These are phyloP conservation scores for Charaxes varanes DNA, from an alignment of 1,140 invertebrate species.

Conservation along the genomic window DNA sequence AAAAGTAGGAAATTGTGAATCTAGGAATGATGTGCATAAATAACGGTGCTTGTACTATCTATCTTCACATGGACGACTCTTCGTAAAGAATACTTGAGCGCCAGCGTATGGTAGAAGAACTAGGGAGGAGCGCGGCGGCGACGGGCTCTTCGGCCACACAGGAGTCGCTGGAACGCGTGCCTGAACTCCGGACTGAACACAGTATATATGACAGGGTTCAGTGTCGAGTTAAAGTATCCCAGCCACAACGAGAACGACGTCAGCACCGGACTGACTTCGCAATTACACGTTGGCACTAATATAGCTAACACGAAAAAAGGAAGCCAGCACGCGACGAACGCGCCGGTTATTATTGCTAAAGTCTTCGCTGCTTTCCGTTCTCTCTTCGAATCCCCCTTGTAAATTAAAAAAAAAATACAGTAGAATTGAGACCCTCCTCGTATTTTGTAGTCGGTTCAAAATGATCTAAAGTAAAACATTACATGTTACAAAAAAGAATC, in stretches of 20 bases:
- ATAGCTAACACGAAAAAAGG: conserved; percentile 93
- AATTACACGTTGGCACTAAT: conserved; percentile 84
- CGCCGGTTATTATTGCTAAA: conserved; percentile 92
- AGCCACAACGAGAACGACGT: conserved; percentile 87
- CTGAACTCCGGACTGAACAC: conserved; percentile 93
- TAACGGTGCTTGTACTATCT: too few species aligned
- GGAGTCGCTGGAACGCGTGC: conserved; percentile 87
- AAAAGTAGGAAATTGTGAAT: too few species aligned
- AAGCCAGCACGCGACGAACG: conserved; percentile 92
- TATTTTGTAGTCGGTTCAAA: too few species aligned
- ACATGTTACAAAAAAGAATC: too few species aligned
- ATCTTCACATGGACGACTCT: too few species aligned
- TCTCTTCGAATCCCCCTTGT: conserved; percentile 88
- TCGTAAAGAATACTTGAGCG: too few species aligned
- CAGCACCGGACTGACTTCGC: conserved; percentile 74
- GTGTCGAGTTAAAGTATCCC: conserved; percentile 91
- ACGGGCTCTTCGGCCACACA: conserved; percentile 78
- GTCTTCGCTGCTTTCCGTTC: conserved; percentile 94
- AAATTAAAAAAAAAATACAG: too few species aligned
- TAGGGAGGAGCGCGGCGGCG: conserved; percentile 63
- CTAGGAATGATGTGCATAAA: too few species aligned
- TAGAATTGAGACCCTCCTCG: too few species aligned
- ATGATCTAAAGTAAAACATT: too few species aligned
- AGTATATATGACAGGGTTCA: conserved; percentile 93
- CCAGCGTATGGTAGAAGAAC: neutral